These are phyloP conservation scores for Climacteris rufus DNA, from an alignment of 2,113 vertebrate species.

Conservation along the genomic window DNA sequence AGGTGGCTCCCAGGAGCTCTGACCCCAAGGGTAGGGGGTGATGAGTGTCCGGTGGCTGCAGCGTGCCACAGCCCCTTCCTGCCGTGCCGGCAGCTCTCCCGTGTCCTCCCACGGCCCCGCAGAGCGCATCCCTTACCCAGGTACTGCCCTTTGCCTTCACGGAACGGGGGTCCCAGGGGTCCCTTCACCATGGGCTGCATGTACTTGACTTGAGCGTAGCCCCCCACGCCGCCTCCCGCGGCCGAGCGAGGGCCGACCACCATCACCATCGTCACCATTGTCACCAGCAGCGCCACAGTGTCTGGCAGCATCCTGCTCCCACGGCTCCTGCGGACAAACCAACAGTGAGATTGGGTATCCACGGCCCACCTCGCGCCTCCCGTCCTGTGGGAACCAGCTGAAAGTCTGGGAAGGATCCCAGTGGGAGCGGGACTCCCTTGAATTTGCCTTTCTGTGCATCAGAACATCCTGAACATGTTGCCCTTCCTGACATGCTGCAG, in stretches of 20 bases:
- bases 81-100: fast-evolving
- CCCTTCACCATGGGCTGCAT: conserved; percentile 98
- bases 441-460: not conserved
- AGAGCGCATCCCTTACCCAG: conserved; percentile 79
- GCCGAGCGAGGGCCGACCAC: conserved; percentile 24
- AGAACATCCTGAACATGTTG: fast-evolving
- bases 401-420: not conserved
- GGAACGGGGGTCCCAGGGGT: conserved; percentile 92
- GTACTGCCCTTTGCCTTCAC: conserved; percentile 97
- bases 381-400: fast-evolving
- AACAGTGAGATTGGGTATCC: not conserved
- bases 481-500: fast-evolving
- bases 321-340: not conserved
- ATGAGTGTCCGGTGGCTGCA: fast-evolving
- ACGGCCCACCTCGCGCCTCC: fast-evolving
- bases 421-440: fast-evolving
- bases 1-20: not conserved
- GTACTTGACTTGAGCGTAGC: conserved; percentile 92
- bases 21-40: not conserved
- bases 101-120: fast-evolving
- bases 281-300: conserved; percentile 61
- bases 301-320: conserved; percentile 56
- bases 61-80: not conserved
- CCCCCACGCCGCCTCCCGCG: conserved; percentile 75
- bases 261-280: not conserved